Evolutionary conservation across 1,140 invertebrate genomes (phyloP).

Genomic region (Cotesia glomerata): DNA sequence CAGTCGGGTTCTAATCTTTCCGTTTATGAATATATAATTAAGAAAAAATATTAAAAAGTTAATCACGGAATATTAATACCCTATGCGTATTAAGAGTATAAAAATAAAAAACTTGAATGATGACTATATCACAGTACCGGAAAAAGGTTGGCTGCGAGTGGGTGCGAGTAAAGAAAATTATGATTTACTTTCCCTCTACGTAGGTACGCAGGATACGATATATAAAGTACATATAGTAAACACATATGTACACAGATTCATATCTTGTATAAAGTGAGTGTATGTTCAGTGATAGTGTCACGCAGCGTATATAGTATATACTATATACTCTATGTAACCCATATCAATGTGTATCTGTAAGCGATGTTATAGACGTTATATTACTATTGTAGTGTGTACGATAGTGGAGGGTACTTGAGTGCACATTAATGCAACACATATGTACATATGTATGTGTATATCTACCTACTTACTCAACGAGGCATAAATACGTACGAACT

Average conservation of each 20-base stretch:
- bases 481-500: conserved; percentile 5
- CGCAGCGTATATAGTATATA: too few species aligned
- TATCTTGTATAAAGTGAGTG: conserved; percentile 29
- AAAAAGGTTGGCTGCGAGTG: conserved; percentile 34
- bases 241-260: not conserved
- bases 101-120: not conserved
- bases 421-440: not conserved
- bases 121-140: conserved; percentile 23
- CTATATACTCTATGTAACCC: not conserved
- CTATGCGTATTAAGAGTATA: too few species aligned
- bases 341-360: not conserved
- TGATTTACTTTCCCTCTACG: conserved; percentile 52
- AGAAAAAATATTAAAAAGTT: too few species aligned
- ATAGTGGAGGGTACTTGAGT: not conserved
- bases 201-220: conserved; percentile 42
- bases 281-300: not conserved
- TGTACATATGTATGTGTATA: not conserved
- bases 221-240: conserved; percentile 27
- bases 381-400: not conserved
- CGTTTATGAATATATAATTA: too few species aligned
- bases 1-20: too few species aligned
- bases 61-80: too few species aligned
- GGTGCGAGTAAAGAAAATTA: conserved; percentile 42
- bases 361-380: too few species aligned
- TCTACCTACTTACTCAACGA: conserved; percentile 17